These are phyloP conservation scores for Ornithorhynchus anatinus DNA, from an alignment of 2,113 vertebrate genomes.

Conservation along the genomic window DNA sequence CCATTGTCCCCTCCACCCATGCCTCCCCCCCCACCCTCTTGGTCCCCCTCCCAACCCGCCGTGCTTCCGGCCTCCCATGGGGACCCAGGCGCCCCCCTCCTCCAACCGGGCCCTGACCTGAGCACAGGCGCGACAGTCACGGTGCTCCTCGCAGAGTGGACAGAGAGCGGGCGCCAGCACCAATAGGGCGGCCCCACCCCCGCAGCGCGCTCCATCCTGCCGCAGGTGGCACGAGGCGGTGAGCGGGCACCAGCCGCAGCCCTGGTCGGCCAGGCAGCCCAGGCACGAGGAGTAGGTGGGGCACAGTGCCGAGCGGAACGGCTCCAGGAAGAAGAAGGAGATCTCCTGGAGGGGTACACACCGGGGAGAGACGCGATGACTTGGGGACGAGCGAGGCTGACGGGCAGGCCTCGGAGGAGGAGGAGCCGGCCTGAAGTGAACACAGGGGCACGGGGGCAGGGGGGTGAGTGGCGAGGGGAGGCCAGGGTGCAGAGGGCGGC, in stretches of 20 bases:
- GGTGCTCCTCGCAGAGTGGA: constrained; percentile 86
- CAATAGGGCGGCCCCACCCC: constrained; percentile 69
- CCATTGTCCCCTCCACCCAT: background rate
- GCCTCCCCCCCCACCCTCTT: background rate
- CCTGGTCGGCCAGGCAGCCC: constrained; percentile 88
- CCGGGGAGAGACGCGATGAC: background rate
- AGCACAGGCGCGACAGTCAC: constrained; percentile 86
- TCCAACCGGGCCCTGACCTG: constrained; percentile 62
- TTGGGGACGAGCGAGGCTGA: background rate
- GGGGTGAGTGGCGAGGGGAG: background rate
- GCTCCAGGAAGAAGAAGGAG: constrained; percentile 90
- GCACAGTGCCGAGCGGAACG: constrained; percentile 82
- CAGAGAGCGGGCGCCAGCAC: constrained; percentile 85
- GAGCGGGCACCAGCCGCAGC: constrained; percentile 87
- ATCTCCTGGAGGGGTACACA: constrained; percentile 84
- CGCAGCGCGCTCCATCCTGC: constrained; percentile 47
- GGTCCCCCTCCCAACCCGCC: background rate
- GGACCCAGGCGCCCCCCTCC: background rate
- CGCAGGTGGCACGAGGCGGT: constrained; percentile 79
- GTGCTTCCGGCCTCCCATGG: background rate
- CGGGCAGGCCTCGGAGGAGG: no score
- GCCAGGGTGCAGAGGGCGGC: constrained; percentile 38
- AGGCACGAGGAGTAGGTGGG: constrained; percentile 81
- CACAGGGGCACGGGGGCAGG: background rate
- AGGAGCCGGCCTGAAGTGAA: no score